Percentiles rank a stretch among this genome's conserved stretches.
Conservation (phyloP, 1,140 invertebrate species). For the Orius laevigatus region DNA sequence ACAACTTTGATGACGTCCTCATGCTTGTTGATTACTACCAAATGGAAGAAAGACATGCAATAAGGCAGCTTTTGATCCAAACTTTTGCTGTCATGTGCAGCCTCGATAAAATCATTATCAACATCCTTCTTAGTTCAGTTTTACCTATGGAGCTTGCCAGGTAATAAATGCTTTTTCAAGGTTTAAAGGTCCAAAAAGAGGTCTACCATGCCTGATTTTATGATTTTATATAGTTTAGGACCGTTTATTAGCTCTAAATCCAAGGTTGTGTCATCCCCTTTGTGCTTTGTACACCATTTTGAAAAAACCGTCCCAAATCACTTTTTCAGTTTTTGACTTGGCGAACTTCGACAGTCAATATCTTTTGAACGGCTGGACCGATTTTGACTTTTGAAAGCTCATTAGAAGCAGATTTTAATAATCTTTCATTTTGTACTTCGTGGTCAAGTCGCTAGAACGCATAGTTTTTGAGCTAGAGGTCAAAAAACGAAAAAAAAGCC, state of each 20-base stretch:
- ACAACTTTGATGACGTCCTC: slow-evolving; percentile 56
- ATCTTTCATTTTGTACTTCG: too few species aligned
- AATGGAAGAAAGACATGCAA: slow-evolving; percentile 75
- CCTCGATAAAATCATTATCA: slow-evolving; percentile 58
- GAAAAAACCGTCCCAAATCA: too few species aligned
- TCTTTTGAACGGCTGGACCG: too few species aligned
- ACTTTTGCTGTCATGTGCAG: slow-evolving; percentile 75
- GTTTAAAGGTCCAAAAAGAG: not conserved
- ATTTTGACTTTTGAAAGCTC: too few species aligned
- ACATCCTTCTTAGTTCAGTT: slow-evolving; percentile 67
- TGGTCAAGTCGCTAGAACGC: too few species aligned
- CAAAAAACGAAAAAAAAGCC: too few species aligned
- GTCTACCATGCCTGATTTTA: not conserved
- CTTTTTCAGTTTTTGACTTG: too few species aligned
- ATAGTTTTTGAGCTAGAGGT: too few species aligned
- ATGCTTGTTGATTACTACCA: slow-evolving; percentile 78
- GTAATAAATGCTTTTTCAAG: slow-evolving; percentile 25
- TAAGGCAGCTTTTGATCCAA: slow-evolving; percentile 61
- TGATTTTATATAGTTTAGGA: too few species aligned
- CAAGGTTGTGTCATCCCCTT: not conserved
- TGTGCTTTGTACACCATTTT: not conserved
- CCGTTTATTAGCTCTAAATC: not conserved
- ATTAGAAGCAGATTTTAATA: too few species aligned
- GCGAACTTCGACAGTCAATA: too few species aligned
- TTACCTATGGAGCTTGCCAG: slow-evolving; percentile 73